These are phyloP conservation scores for Gobiocypris rarus DNA, from an alignment of 2,113 vertebrate genomes.

Conservation along the genomic window DNA sequence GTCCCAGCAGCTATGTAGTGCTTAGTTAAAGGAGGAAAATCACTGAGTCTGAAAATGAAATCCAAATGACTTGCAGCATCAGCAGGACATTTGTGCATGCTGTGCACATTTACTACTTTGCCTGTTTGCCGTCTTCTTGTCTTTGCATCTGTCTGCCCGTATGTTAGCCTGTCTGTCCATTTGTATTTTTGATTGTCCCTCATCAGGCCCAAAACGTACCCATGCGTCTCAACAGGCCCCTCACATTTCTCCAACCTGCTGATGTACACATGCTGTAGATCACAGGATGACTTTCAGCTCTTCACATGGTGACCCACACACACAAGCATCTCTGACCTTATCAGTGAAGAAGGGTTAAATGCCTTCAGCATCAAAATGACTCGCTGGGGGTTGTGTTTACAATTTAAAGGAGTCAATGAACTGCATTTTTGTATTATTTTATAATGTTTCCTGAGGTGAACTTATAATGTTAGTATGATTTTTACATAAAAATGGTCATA, in stretches of 20 bases:
- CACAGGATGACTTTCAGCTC: slow-evolving; percentile 83
- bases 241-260: slow-evolving; percentile 59
- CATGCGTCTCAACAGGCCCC: slow-evolving; percentile 51
- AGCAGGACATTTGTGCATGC: slow-evolving; percentile 68
- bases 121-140: slow-evolving; percentile 48
- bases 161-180: slow-evolving; percentile 62
- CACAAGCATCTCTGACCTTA: slow-evolving; percentile 23
- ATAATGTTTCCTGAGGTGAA: no score
- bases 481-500: no score
- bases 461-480: no score
- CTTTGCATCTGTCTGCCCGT: slow-evolving; percentile 55
- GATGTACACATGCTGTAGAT: slow-evolving; percentile 64
- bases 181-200: slow-evolving; percentile 55
- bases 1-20: neutral
- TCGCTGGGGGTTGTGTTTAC: neutral
- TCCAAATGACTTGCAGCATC: slow-evolving; percentile 70
- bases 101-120: slow-evolving; percentile 60
- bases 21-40: neutral
- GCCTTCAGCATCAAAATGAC: neutral
- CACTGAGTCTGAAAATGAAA: slow-evolving; percentile 25
- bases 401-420: neutral
- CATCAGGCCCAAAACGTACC: slow-evolving; percentile 57
- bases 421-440: no score
- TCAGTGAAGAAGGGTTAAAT: neutral
- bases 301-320: slow-evolving; percentile 43